phyloP scores from a whole-genome alignment of 53 echinoderm and acorn worm genomes.

The Paracentrotus lividus region DNA sequence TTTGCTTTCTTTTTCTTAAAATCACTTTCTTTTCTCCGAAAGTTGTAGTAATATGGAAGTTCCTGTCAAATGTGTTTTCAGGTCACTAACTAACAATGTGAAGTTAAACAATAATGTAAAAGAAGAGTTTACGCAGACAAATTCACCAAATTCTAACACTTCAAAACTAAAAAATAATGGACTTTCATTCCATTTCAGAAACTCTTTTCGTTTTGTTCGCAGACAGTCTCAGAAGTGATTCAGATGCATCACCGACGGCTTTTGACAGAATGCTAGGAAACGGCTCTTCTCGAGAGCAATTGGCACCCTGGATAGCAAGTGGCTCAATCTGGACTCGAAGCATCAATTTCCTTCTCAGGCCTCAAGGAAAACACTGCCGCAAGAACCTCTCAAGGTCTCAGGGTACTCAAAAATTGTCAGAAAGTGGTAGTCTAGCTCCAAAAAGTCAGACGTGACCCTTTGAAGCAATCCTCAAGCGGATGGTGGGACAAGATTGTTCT shows the following conservation, averaged over 20 bases:
- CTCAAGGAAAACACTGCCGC: conserved; percentile 12
- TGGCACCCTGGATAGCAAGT: conserved; percentile 30
- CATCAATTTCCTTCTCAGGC: conserved; percentile 39
- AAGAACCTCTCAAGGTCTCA: conserved; percentile 40
- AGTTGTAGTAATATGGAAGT: conserved; percentile 43
- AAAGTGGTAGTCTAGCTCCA: background rate
- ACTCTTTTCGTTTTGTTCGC: background rate
- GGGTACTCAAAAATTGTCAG: background rate
- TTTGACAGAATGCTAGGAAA: conserved; percentile 50
- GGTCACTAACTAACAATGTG: background rate
- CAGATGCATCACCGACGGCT: conserved; percentile 25
- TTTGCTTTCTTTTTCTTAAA: conserved; percentile 9
- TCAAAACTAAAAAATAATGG: background rate
- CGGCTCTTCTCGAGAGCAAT: conserved; percentile 26
- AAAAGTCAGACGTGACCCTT: background rate
- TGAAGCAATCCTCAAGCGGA: background rate
- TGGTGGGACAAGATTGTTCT: background rate
- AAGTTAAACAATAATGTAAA: background rate
- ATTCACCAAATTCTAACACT: background rate
- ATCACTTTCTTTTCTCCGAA: background rate
- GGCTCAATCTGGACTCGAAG: conserved; percentile 46
- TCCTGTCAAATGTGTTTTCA: conserved; percentile 6
- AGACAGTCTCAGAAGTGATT: conserved; percentile 45
- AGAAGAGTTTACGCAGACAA: background rate
- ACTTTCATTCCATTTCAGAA: background rate